Percentiles rank a stretch among this genome's conserved stretches.
phyloP scores from a whole-genome alignment of 2,797 vertebrate species.

The Esox masquinongy region DNA sequence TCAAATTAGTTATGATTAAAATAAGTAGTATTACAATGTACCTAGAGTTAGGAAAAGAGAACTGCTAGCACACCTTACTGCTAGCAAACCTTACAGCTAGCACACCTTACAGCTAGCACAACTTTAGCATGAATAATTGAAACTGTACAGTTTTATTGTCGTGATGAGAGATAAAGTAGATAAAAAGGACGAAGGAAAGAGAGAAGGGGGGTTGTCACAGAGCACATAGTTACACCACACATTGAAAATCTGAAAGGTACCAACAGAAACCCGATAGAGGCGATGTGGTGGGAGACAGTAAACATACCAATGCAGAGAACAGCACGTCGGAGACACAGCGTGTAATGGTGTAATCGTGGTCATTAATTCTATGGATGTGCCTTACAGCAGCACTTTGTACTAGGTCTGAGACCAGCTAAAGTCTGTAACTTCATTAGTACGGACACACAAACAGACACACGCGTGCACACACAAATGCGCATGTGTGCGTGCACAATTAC shows the following conservation, averaged over 20 bases:
- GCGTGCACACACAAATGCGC: neutral
- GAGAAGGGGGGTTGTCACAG: neutral
- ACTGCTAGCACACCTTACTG: conserved; percentile 1
- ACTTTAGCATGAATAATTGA: conserved; percentile 4
- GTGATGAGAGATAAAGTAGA: conserved; percentile 10
- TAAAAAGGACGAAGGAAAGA: neutral
- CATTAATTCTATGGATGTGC: conserved; percentile 39
- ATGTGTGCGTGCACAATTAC: neutral
- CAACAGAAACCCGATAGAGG: neutral
- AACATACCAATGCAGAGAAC: neutral
- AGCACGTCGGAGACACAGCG: conserved; percentile 17
- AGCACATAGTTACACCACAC: neutral
- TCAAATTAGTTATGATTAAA: neutral
- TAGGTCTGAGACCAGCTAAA: conserved; percentile 43
- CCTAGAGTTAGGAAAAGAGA: neutral
- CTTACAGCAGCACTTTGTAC: conserved; percentile 42
- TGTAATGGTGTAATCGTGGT: conserved; percentile 35
- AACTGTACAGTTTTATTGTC: neutral
- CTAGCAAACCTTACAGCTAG: neutral
- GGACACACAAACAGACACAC: conserved; percentile 21
- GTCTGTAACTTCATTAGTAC: conserved; percentile 64
- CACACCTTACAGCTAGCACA: conserved; percentile 16
- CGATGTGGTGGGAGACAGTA: neutral
- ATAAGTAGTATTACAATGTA: neutral
- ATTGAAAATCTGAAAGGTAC: neutral